These are phyloP conservation scores for Amblyornis subalaris DNA, from an alignment of 2,113 vertebrate genomes.

Conservation along the genomic window DNA sequence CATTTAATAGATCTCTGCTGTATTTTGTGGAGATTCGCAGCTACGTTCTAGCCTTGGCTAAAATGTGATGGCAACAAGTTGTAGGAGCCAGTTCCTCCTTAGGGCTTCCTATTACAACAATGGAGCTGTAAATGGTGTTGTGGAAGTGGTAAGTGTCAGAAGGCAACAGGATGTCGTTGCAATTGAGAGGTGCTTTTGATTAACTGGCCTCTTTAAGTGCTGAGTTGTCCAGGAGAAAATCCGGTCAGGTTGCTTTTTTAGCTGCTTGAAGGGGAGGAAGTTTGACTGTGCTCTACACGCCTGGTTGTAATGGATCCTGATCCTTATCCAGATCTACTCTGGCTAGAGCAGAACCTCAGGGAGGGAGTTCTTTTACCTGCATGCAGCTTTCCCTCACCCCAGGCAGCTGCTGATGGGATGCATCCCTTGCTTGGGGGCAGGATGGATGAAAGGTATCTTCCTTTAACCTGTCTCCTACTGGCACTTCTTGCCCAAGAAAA, in stretches of 20 bases:
- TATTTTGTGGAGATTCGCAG: slow-evolving; percentile 56
- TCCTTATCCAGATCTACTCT: not conserved
- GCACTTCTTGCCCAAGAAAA: not conserved
- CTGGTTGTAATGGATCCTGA: not conserved
- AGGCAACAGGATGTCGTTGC: slow-evolving; percentile 23
- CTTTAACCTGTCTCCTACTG: not conserved
- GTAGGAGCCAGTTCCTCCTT: slow-evolving; percentile 56
- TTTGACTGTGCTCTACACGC: not conserved
- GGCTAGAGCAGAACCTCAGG: not conserved
- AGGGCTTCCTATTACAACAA: slow-evolving; percentile 18
- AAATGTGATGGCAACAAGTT: slow-evolving; percentile 33
- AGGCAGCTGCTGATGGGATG: not conserved
- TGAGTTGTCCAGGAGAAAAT: not conserved
- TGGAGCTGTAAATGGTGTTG: slow-evolving; percentile 44
- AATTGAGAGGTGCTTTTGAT: slow-evolving; percentile 18
- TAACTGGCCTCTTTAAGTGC: not conserved
- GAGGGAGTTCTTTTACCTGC: not conserved
- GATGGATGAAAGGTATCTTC: not conserved
- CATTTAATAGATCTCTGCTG: slow-evolving; percentile 62
- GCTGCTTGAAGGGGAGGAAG: not conserved
- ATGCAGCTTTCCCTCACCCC: not conserved
- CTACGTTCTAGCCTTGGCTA: slow-evolving; percentile 55
- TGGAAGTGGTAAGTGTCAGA: slow-evolving; percentile 51
- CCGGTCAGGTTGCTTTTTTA: not conserved
- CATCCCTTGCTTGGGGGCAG: not conserved